Base-by-base conservation (phyloP, 64 coral and sea anemone genomes). In the Stichodactyla mertensii region DNA sequence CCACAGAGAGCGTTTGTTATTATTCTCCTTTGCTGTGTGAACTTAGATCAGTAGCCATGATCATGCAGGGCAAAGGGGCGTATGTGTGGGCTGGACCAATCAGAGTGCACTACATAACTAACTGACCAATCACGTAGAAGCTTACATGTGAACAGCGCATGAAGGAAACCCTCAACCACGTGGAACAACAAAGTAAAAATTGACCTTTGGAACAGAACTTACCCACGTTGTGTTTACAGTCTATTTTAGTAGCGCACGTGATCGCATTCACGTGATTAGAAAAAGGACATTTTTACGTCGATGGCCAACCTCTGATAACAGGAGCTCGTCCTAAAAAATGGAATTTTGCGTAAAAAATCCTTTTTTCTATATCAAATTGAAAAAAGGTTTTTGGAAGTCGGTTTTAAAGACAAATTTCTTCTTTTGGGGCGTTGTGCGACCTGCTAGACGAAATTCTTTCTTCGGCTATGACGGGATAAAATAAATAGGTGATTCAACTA, bases 41-140 rank as follows among this genome's bases (percentile, higher is more conserved):
- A 96, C 94, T 96, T 96, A 96, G 94, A 89, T 96, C 94, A 93
- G 94, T 77, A 77, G 81, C 84, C 90, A 91, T 87, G 93, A 87
- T 87, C 93, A 99, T 97, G 94, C 94, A 93, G 85, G 67, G 77
- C 52, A 77, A 84, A 82, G 93, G 89, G 92, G 91, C 90, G 93
- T 92, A 87, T 56, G 64, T 62, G 90, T 89, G 88, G 92, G 92
- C 78, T 87, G 77, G 88, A 90, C 93, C 93, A 95, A 99, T 95
- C 85, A 95, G 10, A 81, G 9, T 10, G 4, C 54, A 88, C 81
- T 83, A 85, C 78, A 55, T 51, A 52, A 56, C 82, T 54, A 51
- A 60, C 80, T 16, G 78, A 20, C 97, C 97, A 99, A 99, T 99
- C 97, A 95, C 83, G 88, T 71, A 61, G 9, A 36, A 88, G 51